Conservation (phyloP, 2,113 vertebrate species). For the Phyllopteryx taeniolatus region DNA sequence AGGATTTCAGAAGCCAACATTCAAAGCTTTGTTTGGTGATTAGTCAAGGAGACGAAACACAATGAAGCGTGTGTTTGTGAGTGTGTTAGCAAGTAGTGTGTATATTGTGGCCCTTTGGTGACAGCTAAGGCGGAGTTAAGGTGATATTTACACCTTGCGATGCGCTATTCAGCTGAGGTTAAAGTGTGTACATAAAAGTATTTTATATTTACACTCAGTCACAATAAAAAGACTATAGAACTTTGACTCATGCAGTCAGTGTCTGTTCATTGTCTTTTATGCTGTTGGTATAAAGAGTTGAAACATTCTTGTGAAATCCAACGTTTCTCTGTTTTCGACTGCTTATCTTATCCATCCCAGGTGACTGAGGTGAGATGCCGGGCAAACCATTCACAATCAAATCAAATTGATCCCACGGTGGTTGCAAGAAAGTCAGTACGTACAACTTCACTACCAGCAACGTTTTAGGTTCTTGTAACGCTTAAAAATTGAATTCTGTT, state of each 20-base stretch:
- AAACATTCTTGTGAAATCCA: background rate
- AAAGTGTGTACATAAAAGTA: conserved; percentile 38
- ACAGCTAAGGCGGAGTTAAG: conserved; percentile 53
- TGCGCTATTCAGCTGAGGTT: conserved; percentile 39
- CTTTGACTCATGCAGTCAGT: conserved; percentile 9
- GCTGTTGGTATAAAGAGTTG: background rate
- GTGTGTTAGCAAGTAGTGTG: conserved; percentile 12
- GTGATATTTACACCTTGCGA: conserved; percentile 59
- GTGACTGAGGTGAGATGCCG: background rate
- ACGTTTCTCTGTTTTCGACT: background rate
- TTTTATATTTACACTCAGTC: conserved; percentile 29
- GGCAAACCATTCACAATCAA: background rate
- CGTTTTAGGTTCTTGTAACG: too few relatives aligned
- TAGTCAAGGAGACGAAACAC: conserved; percentile 49
- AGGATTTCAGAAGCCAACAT: conserved; percentile 59
- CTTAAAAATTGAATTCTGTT: too few relatives aligned
- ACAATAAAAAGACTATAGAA: conserved; percentile 11
- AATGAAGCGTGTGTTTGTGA: conserved; percentile 14
- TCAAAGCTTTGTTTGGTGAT: conserved; percentile 61
- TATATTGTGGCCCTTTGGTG: conserved; percentile 40
- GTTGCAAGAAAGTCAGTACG: too few relatives aligned
- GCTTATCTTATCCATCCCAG: background rate
- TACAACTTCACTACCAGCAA: too few relatives aligned
- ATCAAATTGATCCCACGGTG: too few relatives aligned
- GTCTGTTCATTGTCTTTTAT: background rate